phyloP scores from a whole-genome alignment of 2,113 vertebrate genomes.

The Hippolais icterina region DNA sequence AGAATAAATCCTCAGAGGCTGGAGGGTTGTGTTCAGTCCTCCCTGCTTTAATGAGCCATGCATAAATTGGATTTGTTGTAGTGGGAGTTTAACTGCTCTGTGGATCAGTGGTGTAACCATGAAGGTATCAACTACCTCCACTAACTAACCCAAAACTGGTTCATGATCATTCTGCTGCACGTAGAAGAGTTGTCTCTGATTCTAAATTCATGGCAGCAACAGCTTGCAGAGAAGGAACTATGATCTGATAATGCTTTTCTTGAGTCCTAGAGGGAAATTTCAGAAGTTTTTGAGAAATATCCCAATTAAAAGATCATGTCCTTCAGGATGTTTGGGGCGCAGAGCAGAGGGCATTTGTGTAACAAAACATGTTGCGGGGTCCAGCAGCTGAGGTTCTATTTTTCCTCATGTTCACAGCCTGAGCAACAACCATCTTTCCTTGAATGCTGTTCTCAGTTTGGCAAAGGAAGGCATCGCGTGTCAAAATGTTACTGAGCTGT shows the following conservation, averaged over 20 bases:
- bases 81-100: neutral
- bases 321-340: neutral
- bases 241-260: neutral
- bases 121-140: neutral
- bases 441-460: slow-evolving; percentile 37
- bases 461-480: slow-evolving; percentile 2
- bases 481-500: slow-evolving; percentile 17
- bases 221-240: neutral
- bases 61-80: neutral
- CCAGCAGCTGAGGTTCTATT: neutral
- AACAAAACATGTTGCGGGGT: neutral
- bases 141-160: neutral
- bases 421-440: slow-evolving; percentile 60
- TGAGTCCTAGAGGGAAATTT: neutral
- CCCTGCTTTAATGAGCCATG: neutral
- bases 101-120: neutral
- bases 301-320: neutral
- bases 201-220: neutral
- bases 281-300: neutral
- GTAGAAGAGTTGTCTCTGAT: neutral
- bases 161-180: neutral
- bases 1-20: neutral
- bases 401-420: slow-evolving; percentile 55
- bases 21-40: neutral
- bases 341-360: neutral